A percentile compares a stretch with the other conserved stretches of the same genome.
These are phyloP conservation scores for Ailuropoda melanoleuca DNA, from an alignment of 2,113 vertebrate species.

Conservation along the genomic window DNA sequence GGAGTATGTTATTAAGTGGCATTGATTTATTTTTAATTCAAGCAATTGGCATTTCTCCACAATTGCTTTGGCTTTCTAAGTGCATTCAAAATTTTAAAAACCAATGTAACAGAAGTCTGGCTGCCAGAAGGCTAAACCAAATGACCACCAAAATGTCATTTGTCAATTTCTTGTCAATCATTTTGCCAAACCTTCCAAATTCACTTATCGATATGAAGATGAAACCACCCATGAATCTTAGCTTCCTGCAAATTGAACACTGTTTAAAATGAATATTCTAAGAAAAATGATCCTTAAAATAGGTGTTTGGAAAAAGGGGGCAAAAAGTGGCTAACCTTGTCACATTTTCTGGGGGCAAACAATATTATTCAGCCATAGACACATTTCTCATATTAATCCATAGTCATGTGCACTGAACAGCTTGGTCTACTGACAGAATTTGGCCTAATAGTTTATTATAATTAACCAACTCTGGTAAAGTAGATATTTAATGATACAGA, in stretches of 20 bases:
- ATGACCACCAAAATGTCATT: neutral
- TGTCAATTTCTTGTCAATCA: neutral
- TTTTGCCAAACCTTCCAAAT: neutral
- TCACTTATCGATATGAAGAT: neutral
- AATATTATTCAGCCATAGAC: neutral
- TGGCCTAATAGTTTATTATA: neutral
- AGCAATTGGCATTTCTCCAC: neutral
- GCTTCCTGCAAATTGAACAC: neutral
- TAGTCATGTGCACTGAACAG: neutral
- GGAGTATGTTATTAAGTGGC: neutral
- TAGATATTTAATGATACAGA: neutral
- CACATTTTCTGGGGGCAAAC: neutral
- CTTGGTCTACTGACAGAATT: neutral
- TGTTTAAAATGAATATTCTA: neutral
- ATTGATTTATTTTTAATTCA: neutral
- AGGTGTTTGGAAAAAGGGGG: neutral
- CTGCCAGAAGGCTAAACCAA: neutral
- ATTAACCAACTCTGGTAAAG: neutral
- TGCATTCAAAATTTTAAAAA: neutral
- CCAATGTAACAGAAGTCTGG: neutral
- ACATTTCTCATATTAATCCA: neutral
- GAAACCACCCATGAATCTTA: neutral
- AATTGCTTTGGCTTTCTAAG: neutral
- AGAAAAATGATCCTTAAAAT: neutral
- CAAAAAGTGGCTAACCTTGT: neutral